Conservation (phyloP, 2,113 vertebrate genomes). For the Lampris incognitus region DNA sequence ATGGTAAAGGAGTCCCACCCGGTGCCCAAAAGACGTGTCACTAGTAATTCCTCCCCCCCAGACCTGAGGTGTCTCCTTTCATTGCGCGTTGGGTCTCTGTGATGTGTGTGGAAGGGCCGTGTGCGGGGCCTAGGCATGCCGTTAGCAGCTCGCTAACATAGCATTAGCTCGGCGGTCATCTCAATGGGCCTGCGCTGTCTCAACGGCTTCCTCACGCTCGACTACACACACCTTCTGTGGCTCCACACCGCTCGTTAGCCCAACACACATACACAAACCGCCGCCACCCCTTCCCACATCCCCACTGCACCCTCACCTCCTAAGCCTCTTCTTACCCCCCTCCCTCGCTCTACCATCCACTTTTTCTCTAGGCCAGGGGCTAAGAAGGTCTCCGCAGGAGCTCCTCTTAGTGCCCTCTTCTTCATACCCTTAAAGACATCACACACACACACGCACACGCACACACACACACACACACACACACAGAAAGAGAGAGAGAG, state of each 20-base stretch:
- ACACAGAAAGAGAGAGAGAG: conserved; percentile 18
- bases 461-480: conserved; percentile 12
- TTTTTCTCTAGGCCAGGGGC: conserved; percentile 25
- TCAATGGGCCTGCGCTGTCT: conserved; percentile 73
- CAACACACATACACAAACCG: conserved; percentile 38
- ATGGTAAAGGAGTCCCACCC: conserved; percentile 78
- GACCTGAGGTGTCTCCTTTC: conserved; percentile 78
- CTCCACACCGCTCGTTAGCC: conserved; percentile 70
- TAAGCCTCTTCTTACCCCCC: conserved; percentile 17
- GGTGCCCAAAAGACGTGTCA: conserved; percentile 81
- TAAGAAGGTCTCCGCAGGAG: conserved; percentile 40
- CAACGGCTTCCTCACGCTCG: conserved; percentile 74
- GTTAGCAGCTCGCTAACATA: conserved; percentile 77
- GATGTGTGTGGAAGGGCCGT: conserved; percentile 75
- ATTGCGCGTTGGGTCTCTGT: conserved; percentile 64
- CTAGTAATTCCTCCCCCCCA: conserved; percentile 68
- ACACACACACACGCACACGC: conserved; percentile 9
- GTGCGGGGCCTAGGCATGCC: conserved; percentile 71
- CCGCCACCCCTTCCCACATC: conserved; percentile 9
- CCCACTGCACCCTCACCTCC: conserved; percentile 46
- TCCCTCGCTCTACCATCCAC: conserved; percentile 18
- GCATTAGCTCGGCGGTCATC: conserved; percentile 77
- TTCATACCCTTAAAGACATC: no score
- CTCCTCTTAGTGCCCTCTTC: conserved; percentile 13
- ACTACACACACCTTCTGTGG: conserved; percentile 79